Conservation (phyloP, 2,797 vertebrate genomes). For the Peromyscus nudipes region DNA sequence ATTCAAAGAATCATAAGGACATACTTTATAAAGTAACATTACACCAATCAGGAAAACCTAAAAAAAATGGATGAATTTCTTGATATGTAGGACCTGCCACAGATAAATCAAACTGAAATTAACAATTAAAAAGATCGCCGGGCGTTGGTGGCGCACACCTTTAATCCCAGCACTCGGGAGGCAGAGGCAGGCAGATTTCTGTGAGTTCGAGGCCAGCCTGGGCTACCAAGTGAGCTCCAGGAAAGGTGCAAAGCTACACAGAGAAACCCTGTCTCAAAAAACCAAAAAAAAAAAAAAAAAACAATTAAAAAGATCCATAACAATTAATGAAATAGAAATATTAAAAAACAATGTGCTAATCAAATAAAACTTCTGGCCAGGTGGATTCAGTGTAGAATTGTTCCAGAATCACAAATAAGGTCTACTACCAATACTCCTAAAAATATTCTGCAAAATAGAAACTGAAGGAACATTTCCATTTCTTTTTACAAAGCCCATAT, state of each 20-base stretch:
- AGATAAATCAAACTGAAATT: background rate
- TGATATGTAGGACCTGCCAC: background rate
- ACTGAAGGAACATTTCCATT: background rate
- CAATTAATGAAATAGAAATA: background rate
- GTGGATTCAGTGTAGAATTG: background rate
- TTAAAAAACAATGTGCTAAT: background rate
- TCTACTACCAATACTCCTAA: background rate
- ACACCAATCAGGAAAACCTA: too few relatives aligned
- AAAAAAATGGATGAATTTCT: background rate
- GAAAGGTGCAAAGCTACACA: too few relatives aligned
- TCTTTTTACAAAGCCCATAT: background rate
- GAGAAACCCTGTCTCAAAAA: too few relatives aligned
- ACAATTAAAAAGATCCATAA: background rate
- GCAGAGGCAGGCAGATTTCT: too few relatives aligned
- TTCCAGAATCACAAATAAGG: background rate
- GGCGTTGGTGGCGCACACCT: too few relatives aligned
- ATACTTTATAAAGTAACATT: background rate
- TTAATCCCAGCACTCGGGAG: too few relatives aligned
- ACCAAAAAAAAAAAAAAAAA: too few relatives aligned
- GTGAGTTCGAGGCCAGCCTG: too few relatives aligned
- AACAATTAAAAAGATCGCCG: too few relatives aligned
- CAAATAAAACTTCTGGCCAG: background rate
- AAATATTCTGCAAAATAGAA: background rate
- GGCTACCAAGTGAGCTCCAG: too few relatives aligned
- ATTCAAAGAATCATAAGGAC: background rate